Percentiles rank a stretch among this genome's conserved stretches.
These are phyloP conservation scores for Hypomecis atomaria DNA, from an alignment of 2,888 invertebrate species.

Conservation along the genomic window DNA sequence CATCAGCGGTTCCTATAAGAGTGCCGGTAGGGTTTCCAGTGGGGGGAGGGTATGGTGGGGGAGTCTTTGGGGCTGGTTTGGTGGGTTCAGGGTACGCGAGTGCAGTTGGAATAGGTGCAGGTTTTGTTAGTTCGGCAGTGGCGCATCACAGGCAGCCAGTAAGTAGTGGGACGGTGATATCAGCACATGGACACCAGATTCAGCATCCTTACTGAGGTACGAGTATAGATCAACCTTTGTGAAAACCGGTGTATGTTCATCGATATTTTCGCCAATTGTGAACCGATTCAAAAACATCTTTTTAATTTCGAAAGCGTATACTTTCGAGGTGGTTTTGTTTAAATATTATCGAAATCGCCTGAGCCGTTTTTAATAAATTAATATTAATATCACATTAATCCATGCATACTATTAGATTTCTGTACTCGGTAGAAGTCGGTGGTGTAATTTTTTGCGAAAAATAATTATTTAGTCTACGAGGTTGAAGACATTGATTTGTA, in stretches of 20 bases:
- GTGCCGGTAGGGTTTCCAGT: constrained; percentile 63
- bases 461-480: neutral
- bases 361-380: neutral
- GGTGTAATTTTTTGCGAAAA: no score
- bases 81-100: constrained; percentile 21
- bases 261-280: no score
- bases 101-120: constrained; percentile 16
- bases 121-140: constrained; percentile 19
- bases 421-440: no score
- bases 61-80: constrained; percentile 16
- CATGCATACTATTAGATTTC: neutral
- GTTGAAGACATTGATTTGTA: neutral
- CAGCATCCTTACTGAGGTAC: constrained; percentile 47
- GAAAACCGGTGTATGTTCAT: neutral
- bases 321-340: no score
- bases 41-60: constrained; percentile 3
- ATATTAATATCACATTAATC: neutral
- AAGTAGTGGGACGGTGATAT: constrained; percentile 39
- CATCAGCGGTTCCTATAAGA: constrained; percentile 69
- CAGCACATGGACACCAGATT: constrained; percentile 52
- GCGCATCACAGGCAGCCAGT: constrained; percentile 25
- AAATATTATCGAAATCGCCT: no score
- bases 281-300: no score
- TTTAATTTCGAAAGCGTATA: no score
- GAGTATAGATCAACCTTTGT: neutral